phyloP scores from a whole-genome alignment of 1,140 invertebrate genomes.

The Eufriesea mexicana region DNA sequence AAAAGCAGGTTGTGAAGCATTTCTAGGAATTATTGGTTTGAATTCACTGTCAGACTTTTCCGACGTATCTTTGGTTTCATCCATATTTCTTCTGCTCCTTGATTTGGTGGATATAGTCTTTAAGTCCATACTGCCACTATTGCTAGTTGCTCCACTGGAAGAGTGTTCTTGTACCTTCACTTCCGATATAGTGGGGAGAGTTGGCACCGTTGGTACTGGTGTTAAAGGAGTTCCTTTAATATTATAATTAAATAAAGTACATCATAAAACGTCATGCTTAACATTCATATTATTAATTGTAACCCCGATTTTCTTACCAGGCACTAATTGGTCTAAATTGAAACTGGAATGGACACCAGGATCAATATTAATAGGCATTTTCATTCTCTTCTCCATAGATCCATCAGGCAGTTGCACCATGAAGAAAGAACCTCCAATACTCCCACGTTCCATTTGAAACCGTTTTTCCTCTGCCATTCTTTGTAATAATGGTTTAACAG shows the following conservation, averaged over 20 bases:
- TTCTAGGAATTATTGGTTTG: slow-evolving; percentile 86
- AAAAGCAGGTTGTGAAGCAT: slow-evolving; percentile 92
- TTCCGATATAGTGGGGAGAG: slow-evolving; percentile 93
- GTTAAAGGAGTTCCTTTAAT: slow-evolving; percentile 86
- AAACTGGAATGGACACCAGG: slow-evolving; percentile 96
- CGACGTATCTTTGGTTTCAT: slow-evolving; percentile 77
- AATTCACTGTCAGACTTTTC: slow-evolving; percentile 79
- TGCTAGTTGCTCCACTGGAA: slow-evolving; percentile 82
- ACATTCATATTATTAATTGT: neutral
- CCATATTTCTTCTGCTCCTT: slow-evolving; percentile 75
- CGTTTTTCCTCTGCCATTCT: slow-evolving; percentile 95
- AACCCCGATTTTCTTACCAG: slow-evolving; percentile 80
- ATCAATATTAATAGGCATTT: slow-evolving; percentile 93
- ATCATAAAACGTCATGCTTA: neutral
- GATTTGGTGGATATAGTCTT: slow-evolving; percentile 75
- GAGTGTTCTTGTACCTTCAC: slow-evolving; percentile 88
- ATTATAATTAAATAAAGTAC: slow-evolving; percentile 65
- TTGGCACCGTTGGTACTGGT: slow-evolving; percentile 90
- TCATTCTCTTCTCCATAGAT: slow-evolving; percentile 92
- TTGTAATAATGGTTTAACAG: slow-evolving; percentile 90
- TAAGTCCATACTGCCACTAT: slow-evolving; percentile 80
- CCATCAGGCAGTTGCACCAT: slow-evolving; percentile 95
- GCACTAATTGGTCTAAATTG: slow-evolving; percentile 90
- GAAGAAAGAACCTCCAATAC: slow-evolving; percentile 94
- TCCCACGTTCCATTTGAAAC: slow-evolving; percentile 93